Percentiles rank a stretch among this genome's conserved stretches.
Conservation (phyloP, 2,888 invertebrate species). For the Calameuta idolon region DNA sequence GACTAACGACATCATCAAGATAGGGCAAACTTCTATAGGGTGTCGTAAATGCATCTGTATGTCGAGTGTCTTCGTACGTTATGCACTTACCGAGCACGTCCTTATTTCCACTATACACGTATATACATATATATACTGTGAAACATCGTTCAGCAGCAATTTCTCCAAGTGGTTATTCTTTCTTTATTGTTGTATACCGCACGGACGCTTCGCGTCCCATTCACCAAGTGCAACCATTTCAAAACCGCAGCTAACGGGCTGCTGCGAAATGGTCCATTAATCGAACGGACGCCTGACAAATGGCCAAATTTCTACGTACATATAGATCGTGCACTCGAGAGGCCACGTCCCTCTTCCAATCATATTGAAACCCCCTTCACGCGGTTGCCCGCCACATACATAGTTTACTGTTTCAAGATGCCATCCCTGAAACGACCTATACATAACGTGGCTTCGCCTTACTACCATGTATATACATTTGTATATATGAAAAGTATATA, state of each 20-base stretch:
- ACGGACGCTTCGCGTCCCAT: neutral
- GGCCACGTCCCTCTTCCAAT: neutral
- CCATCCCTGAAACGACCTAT: neutral
- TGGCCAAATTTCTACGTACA: neutral
- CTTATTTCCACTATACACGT: neutral
- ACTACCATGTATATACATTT: too few species aligned
- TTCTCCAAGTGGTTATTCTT: neutral
- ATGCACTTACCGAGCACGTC: neutral
- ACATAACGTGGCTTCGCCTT: neutral
- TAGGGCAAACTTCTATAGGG: neutral
- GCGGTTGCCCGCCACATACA: neutral
- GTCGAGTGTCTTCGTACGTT: neutral
- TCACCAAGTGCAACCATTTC: neutral
- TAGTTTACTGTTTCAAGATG: neutral
- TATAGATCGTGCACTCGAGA: neutral
- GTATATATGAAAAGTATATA: too few species aligned
- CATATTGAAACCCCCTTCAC: neutral
- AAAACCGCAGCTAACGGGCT: neutral
- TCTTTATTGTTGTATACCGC: neutral
- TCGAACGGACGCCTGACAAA: neutral
- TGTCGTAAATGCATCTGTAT: neutral
- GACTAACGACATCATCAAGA: neutral
- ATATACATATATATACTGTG: neutral
- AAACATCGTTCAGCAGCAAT: neutral
- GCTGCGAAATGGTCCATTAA: neutral